These are phyloP conservation scores for Rostratula benghalensis DNA, from an alignment of 2,113 vertebrate species.

Conservation along the genomic window DNA sequence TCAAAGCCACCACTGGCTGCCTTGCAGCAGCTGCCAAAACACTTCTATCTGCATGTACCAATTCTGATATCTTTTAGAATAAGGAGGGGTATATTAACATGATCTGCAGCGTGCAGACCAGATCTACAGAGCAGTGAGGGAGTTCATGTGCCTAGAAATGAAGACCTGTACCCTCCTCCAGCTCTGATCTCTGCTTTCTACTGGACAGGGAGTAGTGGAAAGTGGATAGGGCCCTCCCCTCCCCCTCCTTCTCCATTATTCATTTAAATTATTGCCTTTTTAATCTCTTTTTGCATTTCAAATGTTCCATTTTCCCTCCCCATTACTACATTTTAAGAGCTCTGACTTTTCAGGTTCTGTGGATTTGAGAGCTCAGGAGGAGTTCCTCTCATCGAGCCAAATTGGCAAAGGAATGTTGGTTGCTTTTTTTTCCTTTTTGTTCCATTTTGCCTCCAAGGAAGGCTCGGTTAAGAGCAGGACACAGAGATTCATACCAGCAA, in stretches of 20 bases:
- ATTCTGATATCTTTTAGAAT: accelerated
- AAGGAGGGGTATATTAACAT: accelerated
- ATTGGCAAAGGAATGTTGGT: neutral
- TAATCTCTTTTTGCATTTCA: neutral
- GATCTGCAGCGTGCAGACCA: neutral
- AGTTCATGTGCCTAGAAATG: neutral
- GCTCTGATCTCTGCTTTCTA: neutral
- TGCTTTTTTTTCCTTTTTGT: neutral
- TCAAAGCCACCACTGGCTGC: neutral
- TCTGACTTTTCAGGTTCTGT: neutral
- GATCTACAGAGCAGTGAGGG: neutral
- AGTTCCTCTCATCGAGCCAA: neutral
- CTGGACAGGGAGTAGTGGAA: neutral
- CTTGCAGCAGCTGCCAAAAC: neutral
- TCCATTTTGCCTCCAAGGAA: slow-evolving; percentile 16
- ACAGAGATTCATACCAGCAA: slow-evolving; percentile 45
- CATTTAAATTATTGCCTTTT: neutral
- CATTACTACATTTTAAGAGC: neutral
- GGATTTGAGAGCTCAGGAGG: neutral
- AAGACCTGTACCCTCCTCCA: neutral
- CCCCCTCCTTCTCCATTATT: neutral
- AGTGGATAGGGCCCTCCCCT: neutral
- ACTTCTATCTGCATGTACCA: accelerated
- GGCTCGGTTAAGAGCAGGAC: slow-evolving; percentile 18
- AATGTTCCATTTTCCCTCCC: neutral